Conservation (phyloP, 2,797 vertebrate species). For the Hippoglossus hippoglossus region DNA sequence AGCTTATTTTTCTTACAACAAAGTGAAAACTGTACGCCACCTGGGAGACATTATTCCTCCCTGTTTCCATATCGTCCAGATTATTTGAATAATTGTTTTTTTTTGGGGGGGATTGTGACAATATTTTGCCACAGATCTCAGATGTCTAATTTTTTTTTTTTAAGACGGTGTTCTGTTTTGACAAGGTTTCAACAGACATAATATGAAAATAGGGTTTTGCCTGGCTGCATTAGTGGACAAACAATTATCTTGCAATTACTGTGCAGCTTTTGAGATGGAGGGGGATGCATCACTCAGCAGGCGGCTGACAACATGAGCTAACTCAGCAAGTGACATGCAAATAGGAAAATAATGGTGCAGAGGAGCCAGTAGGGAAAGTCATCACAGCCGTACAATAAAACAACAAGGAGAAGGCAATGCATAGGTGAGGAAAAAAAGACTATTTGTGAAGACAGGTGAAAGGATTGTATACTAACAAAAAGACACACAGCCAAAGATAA, state of each 20-base stretch:
- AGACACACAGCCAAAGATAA: slow-evolving; percentile 24
- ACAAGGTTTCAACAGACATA: slow-evolving; percentile 19
- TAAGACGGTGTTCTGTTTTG: slow-evolving; percentile 9
- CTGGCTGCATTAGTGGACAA: slow-evolving; percentile 49
- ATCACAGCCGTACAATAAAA: background rate
- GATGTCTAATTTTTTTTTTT: background rate
- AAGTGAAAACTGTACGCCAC: slow-evolving; percentile 61
- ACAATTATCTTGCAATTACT: slow-evolving; percentile 66
- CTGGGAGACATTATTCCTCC: slow-evolving; percentile 53
- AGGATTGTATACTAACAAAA: slow-evolving; percentile 21
- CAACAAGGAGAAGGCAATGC: background rate
- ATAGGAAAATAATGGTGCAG: slow-evolving; percentile 58
- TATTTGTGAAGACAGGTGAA: slow-evolving; percentile 9
- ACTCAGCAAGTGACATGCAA: slow-evolving; percentile 68
- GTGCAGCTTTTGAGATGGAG: slow-evolving; percentile 50
- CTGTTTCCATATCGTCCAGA: slow-evolving; percentile 28
- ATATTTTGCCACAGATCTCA: slow-evolving; percentile 17
- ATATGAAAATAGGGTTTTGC: slow-evolving; percentile 18
- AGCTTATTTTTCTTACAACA: slow-evolving; percentile 60
- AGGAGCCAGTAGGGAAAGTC: slow-evolving; percentile 40
- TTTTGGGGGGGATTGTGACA: slow-evolving; percentile 27
- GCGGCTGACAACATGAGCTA: slow-evolving; percentile 63
- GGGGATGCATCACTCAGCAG: slow-evolving; percentile 64
- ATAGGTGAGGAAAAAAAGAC: background rate
- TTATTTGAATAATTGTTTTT: slow-evolving; percentile 58